A percentile compares a stretch with the other conserved stretches of the same genome.
Conservation (phyloP, 1,140 invertebrate species). For the Drosophila busckii region DNA sequence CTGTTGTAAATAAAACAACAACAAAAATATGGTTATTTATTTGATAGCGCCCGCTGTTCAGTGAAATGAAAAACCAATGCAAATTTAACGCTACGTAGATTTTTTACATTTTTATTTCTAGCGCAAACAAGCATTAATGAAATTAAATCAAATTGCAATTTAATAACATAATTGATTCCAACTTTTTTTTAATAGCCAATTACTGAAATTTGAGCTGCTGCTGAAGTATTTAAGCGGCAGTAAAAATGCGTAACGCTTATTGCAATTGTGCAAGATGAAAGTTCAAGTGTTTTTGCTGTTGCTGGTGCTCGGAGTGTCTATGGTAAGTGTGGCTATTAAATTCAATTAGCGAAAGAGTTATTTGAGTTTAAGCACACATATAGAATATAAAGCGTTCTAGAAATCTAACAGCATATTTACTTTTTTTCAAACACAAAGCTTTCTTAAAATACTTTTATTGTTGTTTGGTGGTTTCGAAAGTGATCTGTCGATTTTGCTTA, state of each 20-base stretch:
- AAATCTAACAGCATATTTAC: no score
- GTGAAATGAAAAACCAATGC: not conserved
- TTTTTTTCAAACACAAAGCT: no score
- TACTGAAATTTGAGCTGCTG: not conserved
- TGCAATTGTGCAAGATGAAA: slow-evolving; percentile 35
- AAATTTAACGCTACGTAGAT: slow-evolving; percentile 24
- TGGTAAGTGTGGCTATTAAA: slow-evolving; percentile 3
- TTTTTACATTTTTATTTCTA: not conserved
- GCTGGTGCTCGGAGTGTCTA: slow-evolving; percentile 13
- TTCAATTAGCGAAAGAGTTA: no score
- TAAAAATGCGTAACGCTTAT: not conserved
- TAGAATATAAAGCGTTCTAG: no score
- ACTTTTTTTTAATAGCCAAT: not conserved
- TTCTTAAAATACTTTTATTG: no score
- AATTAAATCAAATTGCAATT: slow-evolving; percentile 35
- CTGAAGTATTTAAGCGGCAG: slow-evolving; percentile 30
- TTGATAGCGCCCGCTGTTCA: no score
- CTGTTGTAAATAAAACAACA: no score
- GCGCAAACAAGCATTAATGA: slow-evolving; percentile 12
- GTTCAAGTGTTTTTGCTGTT: slow-evolving; percentile 7
- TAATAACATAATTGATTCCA: slow-evolving; percentile 53
- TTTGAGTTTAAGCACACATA: no score
- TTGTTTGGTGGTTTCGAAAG: no score
- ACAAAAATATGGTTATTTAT: no score
- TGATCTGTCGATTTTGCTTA: no score